A percentile compares a stretch with the other conserved stretches of the same genome.
phyloP scores from a whole-genome alignment of 2,888 invertebrate species.

The Erebia epiphron region DNA sequence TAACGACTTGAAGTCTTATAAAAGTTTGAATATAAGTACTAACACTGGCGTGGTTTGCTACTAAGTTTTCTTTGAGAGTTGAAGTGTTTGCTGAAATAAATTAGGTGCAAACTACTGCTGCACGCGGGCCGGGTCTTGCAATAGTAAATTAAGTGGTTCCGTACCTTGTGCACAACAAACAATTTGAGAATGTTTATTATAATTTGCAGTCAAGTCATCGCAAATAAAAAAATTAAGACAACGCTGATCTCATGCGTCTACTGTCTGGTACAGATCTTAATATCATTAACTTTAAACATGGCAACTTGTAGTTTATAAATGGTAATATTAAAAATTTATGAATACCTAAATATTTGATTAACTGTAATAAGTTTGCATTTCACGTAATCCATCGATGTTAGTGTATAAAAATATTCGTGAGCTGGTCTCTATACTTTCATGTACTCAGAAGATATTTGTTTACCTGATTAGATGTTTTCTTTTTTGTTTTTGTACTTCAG shows the following conservation, averaged over 20 bases:
- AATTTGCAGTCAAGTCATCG: slow-evolving; percentile 44
- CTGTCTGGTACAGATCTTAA: slow-evolving; percentile 27
- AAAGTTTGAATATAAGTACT: slow-evolving; percentile 60
- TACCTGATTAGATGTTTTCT: slow-evolving; percentile 57
- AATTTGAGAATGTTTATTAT: slow-evolving; percentile 31
- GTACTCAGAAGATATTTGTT: slow-evolving; percentile 76
- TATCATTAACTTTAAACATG: slow-evolving; percentile 29
- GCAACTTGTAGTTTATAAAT: slow-evolving; percentile 36
- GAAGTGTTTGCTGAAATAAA: slow-evolving; percentile 51
- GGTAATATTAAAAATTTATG: slow-evolving; percentile 41
- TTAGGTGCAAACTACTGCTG: slow-evolving; percentile 50
- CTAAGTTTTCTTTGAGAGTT: slow-evolving; percentile 67
- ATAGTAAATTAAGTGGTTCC: slow-evolving; percentile 60
- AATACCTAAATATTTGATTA: slow-evolving; percentile 52
- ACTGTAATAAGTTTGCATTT: slow-evolving; percentile 75
- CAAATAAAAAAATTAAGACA: slow-evolving; percentile 30
- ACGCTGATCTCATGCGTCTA: slow-evolving; percentile 38
- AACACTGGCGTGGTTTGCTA: slow-evolving; percentile 76
- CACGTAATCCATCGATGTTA: slow-evolving; percentile 61
- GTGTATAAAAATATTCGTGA: slow-evolving; percentile 60
- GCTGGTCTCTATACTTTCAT: slow-evolving; percentile 78
- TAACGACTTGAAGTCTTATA: slow-evolving; percentile 76
- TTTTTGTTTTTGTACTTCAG: slow-evolving; percentile 51
- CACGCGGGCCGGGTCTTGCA: slow-evolving; percentile 77
- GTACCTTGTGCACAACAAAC: slow-evolving; percentile 67